These are phyloP conservation scores for Coelogynopora nodosa DNA, from an alignment of 2,888 invertebrate genomes.

Conservation along the genomic window DNA sequence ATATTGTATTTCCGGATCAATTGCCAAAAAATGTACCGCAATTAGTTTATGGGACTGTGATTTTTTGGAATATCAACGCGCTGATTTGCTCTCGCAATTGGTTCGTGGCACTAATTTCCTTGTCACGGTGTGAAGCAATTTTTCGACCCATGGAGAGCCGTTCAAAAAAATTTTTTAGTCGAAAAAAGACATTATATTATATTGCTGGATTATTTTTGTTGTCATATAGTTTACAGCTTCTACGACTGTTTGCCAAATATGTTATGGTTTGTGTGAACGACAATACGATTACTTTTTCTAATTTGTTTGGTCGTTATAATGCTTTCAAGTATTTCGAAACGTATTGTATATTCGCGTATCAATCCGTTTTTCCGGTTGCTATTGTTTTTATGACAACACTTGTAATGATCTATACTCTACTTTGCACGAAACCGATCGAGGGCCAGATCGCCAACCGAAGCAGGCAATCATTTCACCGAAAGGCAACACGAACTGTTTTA, in stretches of 20 bases:
- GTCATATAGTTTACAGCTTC: neutral
- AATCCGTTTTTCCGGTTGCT: slow-evolving; percentile 35
- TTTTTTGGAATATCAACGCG: slow-evolving; percentile 37
- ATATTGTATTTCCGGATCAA: neutral
- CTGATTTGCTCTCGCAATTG: slow-evolving; percentile 41
- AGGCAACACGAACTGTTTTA: slow-evolving; percentile 38
- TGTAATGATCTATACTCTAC: slow-evolving; percentile 32
- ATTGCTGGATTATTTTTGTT: neutral
- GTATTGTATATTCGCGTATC: slow-evolving; percentile 34
- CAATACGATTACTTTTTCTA: neutral
- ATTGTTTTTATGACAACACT: slow-evolving; percentile 6
- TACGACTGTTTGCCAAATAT: slow-evolving; percentile 14
- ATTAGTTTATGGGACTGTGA: neutral
- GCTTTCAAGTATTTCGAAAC: slow-evolving; percentile 32
- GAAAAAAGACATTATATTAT: neutral
- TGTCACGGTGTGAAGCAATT: slow-evolving; percentile 36
- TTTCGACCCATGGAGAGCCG: slow-evolving; percentile 34
- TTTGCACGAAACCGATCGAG: neutral
- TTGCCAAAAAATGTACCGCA: neutral
- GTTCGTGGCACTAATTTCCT: slow-evolving; percentile 37
- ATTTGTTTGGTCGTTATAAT: neutral
- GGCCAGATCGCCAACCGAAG: slow-evolving; percentile 5
- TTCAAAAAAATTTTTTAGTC: neutral
- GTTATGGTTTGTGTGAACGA: slow-evolving; percentile 5
- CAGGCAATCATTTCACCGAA: slow-evolving; percentile 4